Evolutionary conservation across 2,888 invertebrate genomes (phyloP).

Genomic region (Meloe dianella): DNA sequence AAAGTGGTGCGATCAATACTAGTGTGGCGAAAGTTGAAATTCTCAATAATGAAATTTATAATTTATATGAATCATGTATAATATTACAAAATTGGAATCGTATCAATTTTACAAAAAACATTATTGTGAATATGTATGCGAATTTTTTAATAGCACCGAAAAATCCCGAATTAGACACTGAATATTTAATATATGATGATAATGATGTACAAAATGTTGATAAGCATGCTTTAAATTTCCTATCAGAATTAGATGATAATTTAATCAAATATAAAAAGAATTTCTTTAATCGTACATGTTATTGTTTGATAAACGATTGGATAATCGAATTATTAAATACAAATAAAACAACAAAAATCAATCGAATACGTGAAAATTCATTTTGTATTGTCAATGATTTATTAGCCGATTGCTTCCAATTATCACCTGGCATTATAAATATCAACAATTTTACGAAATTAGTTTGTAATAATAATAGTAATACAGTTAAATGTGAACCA

Average conservation of each 20-base stretch:
- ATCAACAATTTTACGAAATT: constrained; percentile 68
- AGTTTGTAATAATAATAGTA: constrained; percentile 64
- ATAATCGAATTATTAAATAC: constrained; percentile 60
- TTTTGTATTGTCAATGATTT: constrained; percentile 67
- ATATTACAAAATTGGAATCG: constrained; percentile 71
- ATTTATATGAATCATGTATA: constrained; percentile 66
- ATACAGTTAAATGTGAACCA: constrained; percentile 66
- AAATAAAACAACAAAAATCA: constrained; percentile 57
- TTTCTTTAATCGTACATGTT: constrained; percentile 68
- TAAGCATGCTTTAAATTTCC: constrained; percentile 65
- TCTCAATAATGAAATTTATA: constrained; percentile 67
- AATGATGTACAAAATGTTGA: constrained; percentile 64
- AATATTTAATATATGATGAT: constrained; percentile 63
- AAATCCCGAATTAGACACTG: constrained; percentile 40
- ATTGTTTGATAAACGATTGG: constrained; percentile 69
- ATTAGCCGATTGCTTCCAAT: constrained; percentile 69
- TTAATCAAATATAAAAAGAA: constrained; percentile 65
- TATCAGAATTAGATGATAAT: constrained; percentile 63
- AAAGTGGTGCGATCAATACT: constrained; percentile 69
- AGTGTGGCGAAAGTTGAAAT: constrained; percentile 68
- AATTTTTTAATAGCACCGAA: constrained; percentile 56
- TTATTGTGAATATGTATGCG: constrained; percentile 64
- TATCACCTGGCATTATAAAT: constrained; percentile 68
- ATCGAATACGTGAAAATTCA: constrained; percentile 63
- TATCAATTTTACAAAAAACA: constrained; percentile 69